Evolutionary conservation across 1,140 invertebrate species (phyloP).

Genomic region (Babylonia areolata): DNA sequence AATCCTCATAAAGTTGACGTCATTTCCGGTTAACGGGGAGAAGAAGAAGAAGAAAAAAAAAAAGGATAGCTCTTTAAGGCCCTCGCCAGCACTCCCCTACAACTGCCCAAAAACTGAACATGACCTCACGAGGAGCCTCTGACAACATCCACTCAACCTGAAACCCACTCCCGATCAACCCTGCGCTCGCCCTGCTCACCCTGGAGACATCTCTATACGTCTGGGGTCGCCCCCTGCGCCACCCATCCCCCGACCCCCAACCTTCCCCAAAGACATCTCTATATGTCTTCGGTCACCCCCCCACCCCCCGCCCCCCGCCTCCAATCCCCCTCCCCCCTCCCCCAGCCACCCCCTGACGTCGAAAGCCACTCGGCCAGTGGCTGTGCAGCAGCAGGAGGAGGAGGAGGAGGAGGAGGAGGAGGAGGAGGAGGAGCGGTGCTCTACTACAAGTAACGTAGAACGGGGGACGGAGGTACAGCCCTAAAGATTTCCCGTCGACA

Average conservation of each 20-base stretch:
- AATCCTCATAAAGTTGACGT: too few relatives aligned
- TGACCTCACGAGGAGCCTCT: not conserved
- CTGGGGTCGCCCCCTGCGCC: not conserved
- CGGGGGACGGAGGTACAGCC: not conserved
- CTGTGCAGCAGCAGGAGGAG: not conserved
- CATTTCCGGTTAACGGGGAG: too few relatives aligned
- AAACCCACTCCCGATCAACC: not conserved
- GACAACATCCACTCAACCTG: not conserved
- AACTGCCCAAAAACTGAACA: not conserved
- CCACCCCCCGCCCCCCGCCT: too few relatives aligned
- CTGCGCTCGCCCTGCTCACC: not conserved
- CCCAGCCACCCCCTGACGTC: not conserved
- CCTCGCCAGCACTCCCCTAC: too few relatives aligned
- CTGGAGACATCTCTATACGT: not conserved
- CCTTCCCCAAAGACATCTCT: not conserved
- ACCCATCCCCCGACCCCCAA: not conserved
- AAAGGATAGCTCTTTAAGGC: too few relatives aligned
- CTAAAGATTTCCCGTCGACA: not conserved
- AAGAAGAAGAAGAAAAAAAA: too few relatives aligned
- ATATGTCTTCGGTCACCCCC: not conserved
- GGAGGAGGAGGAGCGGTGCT: not conserved
- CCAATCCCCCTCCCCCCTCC: not conserved
- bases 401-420: too few relatives aligned
- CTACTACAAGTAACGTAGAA: not conserved
- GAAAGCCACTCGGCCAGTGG: constrained; percentile 3